Evolutionary conservation across 2,113 vertebrate species (phyloP), one percentile per base, ranked within the genome.

Genomic region (Eidolon helvum): DNA sequence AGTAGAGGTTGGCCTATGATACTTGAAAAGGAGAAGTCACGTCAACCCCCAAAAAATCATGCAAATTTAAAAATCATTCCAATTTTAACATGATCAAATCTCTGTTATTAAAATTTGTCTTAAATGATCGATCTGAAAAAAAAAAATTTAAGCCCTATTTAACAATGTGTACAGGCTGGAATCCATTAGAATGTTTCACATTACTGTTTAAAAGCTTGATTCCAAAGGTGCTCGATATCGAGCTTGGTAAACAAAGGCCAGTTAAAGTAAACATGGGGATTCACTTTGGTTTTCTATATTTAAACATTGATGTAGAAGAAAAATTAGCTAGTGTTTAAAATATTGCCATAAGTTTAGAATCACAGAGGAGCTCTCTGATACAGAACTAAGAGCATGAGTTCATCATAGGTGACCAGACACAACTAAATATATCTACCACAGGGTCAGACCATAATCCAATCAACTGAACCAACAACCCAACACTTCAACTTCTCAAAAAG

Each of bases 51-150:
- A 30, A 59, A 79, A 93, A 88, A 93, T 26, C 8, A 83, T 71
- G 77, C 30, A 91, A 91, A n/a, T n/a, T n/a, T n/a, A n/a, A n/a
- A n/a, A n/a, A 65, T 59, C 72, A 78, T 14, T 55, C 33, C 14
- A 40, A 69, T 63, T 85, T 92, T 61, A 87, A 93, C 19, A 86
- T 4, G 26, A 59, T 66, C 66, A 74, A 74, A 59, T 11, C 19
- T 91, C 75, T 82, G 30, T 40, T 72, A 75, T 53, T 63, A 95
- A 69, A 71, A 69, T 78, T 55, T 90, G 30, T 80, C 94, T 92
- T 95, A 77, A 72, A 11, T 93, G 11, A 55, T 90, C 35, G 90
- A 77, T 72, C 12, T 71, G 12, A 50, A 78, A 69, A 65, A 57
- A 24, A 45, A 45, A 45, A 40, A 21, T 59, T 65, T 24, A 66